Evolutionary conservation across 2,888 invertebrate species (phyloP).

Genomic region (Mayetiola destructor): DNA sequence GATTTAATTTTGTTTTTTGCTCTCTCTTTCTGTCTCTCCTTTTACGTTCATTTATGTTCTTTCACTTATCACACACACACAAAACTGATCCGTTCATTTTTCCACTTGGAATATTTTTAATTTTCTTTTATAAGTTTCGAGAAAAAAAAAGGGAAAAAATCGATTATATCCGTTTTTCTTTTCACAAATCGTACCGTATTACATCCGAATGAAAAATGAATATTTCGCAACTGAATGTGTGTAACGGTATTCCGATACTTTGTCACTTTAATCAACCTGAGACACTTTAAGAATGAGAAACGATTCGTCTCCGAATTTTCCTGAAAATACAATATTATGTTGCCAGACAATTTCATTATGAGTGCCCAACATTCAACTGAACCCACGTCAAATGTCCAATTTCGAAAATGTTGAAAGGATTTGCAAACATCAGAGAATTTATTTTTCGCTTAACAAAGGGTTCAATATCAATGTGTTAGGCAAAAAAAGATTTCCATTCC

Average conservation of each 20-base stretch:
- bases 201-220: background rate
- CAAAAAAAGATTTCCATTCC: no score
- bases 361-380: no score
- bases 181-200: background rate
- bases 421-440: no score
- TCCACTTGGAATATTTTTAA: conserved; percentile 10
- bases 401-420: no score
- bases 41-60: no score
- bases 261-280: background rate
- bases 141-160: background rate
- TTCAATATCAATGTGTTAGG: no score
- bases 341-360: no score
- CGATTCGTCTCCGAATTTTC: conserved; percentile 7
- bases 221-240: background rate
- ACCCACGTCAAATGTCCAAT: no score
- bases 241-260: background rate
- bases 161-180: background rate
- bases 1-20: background rate
- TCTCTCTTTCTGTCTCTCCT: background rate
- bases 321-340: no score
- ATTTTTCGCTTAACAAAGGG: no score
- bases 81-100: background rate
- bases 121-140: background rate
- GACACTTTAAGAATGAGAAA: no score
- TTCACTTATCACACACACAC: no score